Evolutionary conservation across 2,888 invertebrate species (phyloP).

Genomic region (Agrilus cyanescens): DNA sequence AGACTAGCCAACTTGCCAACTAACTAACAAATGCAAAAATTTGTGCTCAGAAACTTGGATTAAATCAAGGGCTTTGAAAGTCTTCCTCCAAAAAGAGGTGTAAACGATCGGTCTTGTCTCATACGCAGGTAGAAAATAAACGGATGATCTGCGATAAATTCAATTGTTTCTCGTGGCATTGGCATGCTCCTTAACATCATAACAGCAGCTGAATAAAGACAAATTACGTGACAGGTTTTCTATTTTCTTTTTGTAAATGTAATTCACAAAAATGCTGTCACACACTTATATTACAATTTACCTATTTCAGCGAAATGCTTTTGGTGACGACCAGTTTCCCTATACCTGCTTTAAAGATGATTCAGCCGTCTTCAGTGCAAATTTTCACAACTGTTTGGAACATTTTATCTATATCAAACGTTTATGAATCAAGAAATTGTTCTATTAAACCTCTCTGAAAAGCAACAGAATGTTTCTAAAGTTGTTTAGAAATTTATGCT

Average conservation of each 20-base stretch:
- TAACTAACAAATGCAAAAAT: conserved; percentile 1
- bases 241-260: background rate
- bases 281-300: background rate
- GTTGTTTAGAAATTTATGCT: no score
- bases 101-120: conserved; percentile 16
- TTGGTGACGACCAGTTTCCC: no score
- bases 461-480: no score
- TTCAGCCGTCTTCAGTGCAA: no score
- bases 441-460: no score
- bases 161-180: conserved; percentile 15
- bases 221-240: background rate
- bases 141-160: conserved; percentile 32
- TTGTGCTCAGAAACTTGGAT: background rate
- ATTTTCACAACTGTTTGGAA: no score
- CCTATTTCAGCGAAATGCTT: background rate
- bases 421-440: no score
- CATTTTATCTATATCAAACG: no score
- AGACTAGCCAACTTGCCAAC: background rate
- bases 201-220: conserved; percentile 11
- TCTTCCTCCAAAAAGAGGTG: conserved; percentile 12
- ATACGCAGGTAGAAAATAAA: conserved; percentile 30
- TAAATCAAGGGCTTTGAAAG: conserved; percentile 4
- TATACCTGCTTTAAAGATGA: no score
- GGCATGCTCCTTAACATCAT: conserved; percentile 17
- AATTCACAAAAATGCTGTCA: no score